Conservation (phyloP, 1,140 invertebrate species). For the Melitaea cinxia region DNA sequence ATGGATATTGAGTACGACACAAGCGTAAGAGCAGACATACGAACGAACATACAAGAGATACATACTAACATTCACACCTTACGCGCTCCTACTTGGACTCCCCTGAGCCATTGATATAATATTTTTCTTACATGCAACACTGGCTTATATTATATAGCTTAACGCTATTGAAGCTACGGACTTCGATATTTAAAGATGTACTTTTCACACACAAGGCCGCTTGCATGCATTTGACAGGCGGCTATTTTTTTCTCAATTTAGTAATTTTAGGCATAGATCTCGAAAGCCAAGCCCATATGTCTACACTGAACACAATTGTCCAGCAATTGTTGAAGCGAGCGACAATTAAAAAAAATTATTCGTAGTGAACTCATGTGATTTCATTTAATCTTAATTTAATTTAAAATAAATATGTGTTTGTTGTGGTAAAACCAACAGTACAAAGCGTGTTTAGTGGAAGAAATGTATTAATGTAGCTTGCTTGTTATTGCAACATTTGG, state of each 20-base stretch:
- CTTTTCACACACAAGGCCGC: neutral
- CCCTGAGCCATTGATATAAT: conserved; percentile 34
- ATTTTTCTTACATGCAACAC: conserved; percentile 41
- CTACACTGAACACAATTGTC: conserved; percentile 47
- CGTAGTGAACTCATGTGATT: conserved; percentile 3
- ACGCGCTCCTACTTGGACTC: conserved; percentile 28
- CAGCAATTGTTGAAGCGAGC: conserved; percentile 52
- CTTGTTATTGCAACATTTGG: neutral
- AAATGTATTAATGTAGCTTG: neutral
- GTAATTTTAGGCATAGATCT: neutral
- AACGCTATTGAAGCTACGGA: conserved; percentile 8
- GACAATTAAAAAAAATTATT: conserved; percentile 13
- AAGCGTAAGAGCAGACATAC: conserved; percentile 50
- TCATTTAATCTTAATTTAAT: neutral
- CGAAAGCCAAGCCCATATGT: conserved; percentile 12
- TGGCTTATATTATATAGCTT: too few relatives aligned
- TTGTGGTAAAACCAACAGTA: neutral
- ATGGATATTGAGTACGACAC: conserved; percentile 53
- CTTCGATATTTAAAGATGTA: neutral
- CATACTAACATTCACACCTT: conserved; percentile 37
- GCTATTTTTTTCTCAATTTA: neutral
- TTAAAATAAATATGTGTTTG: neutral
- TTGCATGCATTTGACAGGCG: neutral
- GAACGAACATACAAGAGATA: conserved; percentile 41
- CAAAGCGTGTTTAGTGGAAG: neutral